phyloP scores from a whole-genome alignment of 2,888 invertebrate genomes.

The Coelogynopora nodosa region DNA sequence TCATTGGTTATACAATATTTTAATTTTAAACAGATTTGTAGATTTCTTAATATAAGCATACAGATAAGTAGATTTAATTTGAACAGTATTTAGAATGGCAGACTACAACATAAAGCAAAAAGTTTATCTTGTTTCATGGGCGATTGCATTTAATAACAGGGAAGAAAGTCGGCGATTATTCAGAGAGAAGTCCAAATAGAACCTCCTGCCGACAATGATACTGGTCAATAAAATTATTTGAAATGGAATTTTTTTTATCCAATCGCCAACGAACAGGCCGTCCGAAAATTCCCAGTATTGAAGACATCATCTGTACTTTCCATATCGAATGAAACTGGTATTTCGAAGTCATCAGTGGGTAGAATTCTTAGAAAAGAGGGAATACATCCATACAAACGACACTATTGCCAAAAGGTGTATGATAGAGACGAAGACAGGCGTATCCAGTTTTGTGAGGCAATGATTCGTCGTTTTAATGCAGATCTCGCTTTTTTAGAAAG shows the following conservation, averaged over 20 bases:
- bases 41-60: too few relatives aligned
- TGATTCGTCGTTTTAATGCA: not conserved
- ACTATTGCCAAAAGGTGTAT: not conserved
- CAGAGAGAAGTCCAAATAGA: not conserved
- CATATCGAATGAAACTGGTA: not conserved
- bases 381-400: not conserved
- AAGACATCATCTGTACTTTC: not conserved
- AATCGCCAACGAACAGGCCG: not conserved
- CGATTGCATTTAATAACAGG: not conserved
- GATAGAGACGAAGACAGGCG: not conserved
- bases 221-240: not conserved
- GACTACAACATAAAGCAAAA: conserved; percentile 1
- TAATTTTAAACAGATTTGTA: not conserved
- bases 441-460: not conserved
- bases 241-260: not conserved
- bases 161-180: not conserved
- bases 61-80: conserved; percentile 3
- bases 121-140: not conserved
- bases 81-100: conserved; percentile 22
- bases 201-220: not conserved
- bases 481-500: not conserved
- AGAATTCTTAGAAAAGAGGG: not conserved
- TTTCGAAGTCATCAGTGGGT: not conserved
- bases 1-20: not conserved
- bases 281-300: not conserved